A percentile compares a stretch with the other conserved stretches of the same genome.
Evolutionary conservation across 2,888 invertebrate genomes (phyloP).

Genomic region (Synanthedon tipuliformis): DNA sequence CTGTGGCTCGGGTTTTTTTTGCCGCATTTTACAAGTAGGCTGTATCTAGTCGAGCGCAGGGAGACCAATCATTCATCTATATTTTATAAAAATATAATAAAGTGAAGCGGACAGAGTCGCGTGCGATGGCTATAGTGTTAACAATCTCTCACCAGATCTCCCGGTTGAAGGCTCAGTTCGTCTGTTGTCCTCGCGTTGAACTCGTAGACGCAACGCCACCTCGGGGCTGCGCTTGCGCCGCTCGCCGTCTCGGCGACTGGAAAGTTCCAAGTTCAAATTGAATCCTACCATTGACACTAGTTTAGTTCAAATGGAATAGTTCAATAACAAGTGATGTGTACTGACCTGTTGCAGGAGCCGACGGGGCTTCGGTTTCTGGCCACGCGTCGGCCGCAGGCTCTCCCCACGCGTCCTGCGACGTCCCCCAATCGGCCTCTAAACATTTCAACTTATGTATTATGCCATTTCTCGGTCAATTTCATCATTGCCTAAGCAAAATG

Average conservation of each 20-base stretch:
- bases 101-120: no score
- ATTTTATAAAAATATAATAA: no score
- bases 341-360: constrained; percentile 27
- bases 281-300: no score
- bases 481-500: no score
- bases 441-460: no score
- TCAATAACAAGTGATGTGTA: background rate
- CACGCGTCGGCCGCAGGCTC: constrained; percentile 35
- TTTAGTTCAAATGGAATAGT: no score
- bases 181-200: constrained; percentile 93
- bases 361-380: constrained; percentile 43
- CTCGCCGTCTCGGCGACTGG: background rate
- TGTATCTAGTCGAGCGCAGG: no score
- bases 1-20: no score
- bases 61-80: no score
- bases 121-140: background rate
- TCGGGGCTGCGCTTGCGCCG: constrained; percentile 22
- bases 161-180: constrained; percentile 93
- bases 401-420: constrained; percentile 63
- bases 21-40: no score
- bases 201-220: constrained; percentile 92
- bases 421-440: constrained; percentile 71
- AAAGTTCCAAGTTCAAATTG: background rate
- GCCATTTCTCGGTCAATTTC: no score
- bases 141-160: constrained; percentile 82